Evolutionary conservation across 2,888 invertebrate genomes (phyloP).

Genomic region (Xestia ashworthii): DNA sequence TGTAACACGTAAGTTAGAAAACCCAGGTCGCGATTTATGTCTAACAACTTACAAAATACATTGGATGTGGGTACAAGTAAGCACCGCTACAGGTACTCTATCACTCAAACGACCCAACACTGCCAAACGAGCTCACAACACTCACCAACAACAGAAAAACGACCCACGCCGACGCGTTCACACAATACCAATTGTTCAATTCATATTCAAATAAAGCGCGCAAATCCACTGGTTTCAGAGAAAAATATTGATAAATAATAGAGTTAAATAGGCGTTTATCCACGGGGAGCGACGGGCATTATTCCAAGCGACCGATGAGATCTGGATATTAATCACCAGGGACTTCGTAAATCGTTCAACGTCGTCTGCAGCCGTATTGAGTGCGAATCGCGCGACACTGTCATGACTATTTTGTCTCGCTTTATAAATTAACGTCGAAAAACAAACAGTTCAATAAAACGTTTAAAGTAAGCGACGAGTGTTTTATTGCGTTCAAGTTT

Average conservation of each 20-base stretch:
- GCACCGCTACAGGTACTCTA: constrained; percentile 8
- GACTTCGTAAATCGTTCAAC: constrained; percentile 76
- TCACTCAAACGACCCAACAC: constrained; percentile 25
- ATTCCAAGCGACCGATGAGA: constrained; percentile 66
- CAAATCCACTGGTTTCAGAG: constrained; percentile 42
- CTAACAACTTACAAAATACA: constrained; percentile 12
- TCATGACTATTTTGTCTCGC: constrained; percentile 70
- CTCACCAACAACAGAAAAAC: constrained; percentile 16
- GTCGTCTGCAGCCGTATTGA: constrained; percentile 74
- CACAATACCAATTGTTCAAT: constrained; percentile 46
- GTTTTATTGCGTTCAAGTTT: constrained; percentile 42
- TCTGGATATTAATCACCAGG: constrained; percentile 72
- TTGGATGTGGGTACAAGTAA: constrained; percentile 6
- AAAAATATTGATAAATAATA: constrained; percentile 65
- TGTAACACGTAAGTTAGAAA: neutral
- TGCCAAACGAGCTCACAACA: constrained; percentile 18
- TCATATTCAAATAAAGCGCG: constrained; percentile 60
- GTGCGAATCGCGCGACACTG: constrained; percentile 71
- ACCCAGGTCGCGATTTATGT: neutral
- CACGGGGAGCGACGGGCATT: constrained; percentile 62
- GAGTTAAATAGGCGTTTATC: constrained; percentile 65
- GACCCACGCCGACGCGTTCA: constrained; percentile 10
- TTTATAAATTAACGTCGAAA: constrained; percentile 62
- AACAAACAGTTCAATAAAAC: constrained; percentile 54
- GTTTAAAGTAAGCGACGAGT: constrained; percentile 43